phyloP scores from a whole-genome alignment of 2,113 vertebrate genomes.

The Ibidorhyncha struthersii region DNA sequence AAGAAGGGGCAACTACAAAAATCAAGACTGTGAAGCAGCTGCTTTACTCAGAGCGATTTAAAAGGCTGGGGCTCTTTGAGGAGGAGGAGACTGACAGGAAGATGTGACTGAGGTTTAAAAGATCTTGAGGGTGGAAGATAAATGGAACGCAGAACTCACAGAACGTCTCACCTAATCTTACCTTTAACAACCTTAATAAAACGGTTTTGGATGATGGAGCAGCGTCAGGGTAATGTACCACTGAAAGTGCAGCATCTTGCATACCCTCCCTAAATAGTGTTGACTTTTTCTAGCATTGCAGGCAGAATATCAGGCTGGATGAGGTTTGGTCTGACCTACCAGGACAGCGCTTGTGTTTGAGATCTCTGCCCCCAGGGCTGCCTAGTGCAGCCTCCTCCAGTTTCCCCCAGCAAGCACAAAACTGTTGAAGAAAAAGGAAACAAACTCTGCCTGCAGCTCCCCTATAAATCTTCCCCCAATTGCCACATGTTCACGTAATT shows the following conservation, averaged over 20 bases:
- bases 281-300: background rate
- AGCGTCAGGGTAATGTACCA: background rate
- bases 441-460: background rate
- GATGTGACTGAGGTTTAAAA: background rate
- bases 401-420: background rate
- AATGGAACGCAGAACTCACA: background rate
- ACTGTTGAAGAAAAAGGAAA: background rate
- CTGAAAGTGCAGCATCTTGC: background rate
- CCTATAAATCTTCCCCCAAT: background rate
- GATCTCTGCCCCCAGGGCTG: background rate
- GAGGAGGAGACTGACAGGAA: background rate
- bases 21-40: background rate
- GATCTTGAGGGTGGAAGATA: background rate
- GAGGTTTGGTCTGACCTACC: background rate
- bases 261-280: background rate
- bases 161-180: background rate
- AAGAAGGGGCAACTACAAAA: background rate
- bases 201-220: background rate
- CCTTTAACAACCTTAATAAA: background rate
- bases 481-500: background rate
- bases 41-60: background rate
- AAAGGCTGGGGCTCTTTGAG: background rate
- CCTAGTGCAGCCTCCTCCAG: background rate
- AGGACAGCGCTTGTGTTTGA: background rate
- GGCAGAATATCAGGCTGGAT: background rate